Evolutionary conservation across 2,113 vertebrate genomes (phyloP).

Genomic region (Axis porcinus): DNA sequence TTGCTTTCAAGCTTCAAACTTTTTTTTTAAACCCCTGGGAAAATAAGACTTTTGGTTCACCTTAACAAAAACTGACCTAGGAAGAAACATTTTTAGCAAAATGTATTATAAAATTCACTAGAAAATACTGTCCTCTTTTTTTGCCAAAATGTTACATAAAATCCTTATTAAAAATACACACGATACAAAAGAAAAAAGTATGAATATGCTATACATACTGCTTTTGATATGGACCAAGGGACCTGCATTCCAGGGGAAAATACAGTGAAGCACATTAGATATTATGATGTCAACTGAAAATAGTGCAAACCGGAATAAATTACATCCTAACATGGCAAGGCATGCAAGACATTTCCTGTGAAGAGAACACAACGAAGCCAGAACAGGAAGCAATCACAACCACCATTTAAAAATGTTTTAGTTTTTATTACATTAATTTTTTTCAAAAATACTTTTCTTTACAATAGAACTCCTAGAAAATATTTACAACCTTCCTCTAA

Average conservation of each 20-base stretch:
- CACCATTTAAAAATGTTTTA: constrained; percentile 74
- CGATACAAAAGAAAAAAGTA: constrained; percentile 72
- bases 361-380: constrained; percentile 63
- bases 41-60: constrained; percentile 63
- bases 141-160: constrained; percentile 71
- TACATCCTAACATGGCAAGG: constrained; percentile 63
- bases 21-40: constrained; percentile 68
- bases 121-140: constrained; percentile 76
- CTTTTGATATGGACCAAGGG: constrained; percentile 53
- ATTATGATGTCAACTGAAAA: constrained; percentile 57
- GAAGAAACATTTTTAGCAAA: constrained; percentile 72
- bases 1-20: constrained; percentile 47
- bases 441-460: constrained; percentile 84
- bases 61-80: constrained; percentile 70
- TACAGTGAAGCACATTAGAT: constrained; percentile 45
- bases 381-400: constrained; percentile 78
- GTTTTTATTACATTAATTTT: constrained; percentile 81
- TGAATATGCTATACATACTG: constrained; percentile 63
- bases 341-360: constrained; percentile 67
- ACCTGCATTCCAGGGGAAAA: constrained; percentile 46
- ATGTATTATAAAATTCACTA: constrained; percentile 72
- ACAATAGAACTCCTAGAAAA: constrained; percentile 84
- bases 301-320: constrained; percentile 68
- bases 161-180: constrained; percentile 70
- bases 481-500: constrained; percentile 88